Conservation (phyloP, 2,797 vertebrate genomes). For the Lutjanus campechanus region DNA sequence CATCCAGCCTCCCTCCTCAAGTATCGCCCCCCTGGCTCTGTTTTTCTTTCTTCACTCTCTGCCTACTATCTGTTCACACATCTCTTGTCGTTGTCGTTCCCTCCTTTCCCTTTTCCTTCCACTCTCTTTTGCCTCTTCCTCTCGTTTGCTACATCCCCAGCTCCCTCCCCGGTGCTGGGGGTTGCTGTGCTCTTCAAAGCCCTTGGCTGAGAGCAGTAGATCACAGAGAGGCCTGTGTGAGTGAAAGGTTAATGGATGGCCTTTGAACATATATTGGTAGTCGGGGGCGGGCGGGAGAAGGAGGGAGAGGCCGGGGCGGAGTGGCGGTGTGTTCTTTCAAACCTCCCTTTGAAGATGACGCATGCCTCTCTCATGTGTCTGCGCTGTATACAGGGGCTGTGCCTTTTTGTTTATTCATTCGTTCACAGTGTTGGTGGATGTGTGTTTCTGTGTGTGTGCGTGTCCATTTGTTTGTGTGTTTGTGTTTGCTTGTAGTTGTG, state of each 20-base stretch:
- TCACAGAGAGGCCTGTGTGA: conserved; percentile 85
- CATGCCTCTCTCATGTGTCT: conserved; percentile 63
- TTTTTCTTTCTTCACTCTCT: conserved; percentile 34
- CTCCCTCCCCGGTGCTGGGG: conserved; percentile 39
- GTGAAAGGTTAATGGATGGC: conserved; percentile 89
- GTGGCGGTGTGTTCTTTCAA: conserved; percentile 78
- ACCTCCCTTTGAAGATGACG: conserved; percentile 82
- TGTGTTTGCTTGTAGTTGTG: conserved; percentile 67
- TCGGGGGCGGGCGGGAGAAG: conserved; percentile 64
- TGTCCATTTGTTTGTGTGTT: conserved; percentile 61
- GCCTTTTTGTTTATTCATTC: conserved; percentile 73
- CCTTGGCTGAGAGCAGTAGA: conserved; percentile 84
- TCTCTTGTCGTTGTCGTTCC: conserved; percentile 46
- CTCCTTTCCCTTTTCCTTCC: conserved; percentile 20
- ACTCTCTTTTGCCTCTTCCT: conserved; percentile 37
- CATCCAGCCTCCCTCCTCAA: conserved; percentile 6
- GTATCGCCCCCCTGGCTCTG: conserved; percentile 13
- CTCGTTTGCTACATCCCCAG: conserved; percentile 46
- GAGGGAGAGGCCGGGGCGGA: conserved; percentile 52
- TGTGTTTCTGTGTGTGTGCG: conserved; percentile 16
- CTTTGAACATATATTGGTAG: conserved; percentile 88
- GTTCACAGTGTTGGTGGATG: conserved; percentile 36
- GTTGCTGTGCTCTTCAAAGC: conserved; percentile 84
- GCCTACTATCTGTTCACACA: conserved; percentile 37
- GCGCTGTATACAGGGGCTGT: conserved; percentile 43